phyloP scores from a whole-genome alignment of 2,797 vertebrate species.

The Erethizon dorsatum region DNA sequence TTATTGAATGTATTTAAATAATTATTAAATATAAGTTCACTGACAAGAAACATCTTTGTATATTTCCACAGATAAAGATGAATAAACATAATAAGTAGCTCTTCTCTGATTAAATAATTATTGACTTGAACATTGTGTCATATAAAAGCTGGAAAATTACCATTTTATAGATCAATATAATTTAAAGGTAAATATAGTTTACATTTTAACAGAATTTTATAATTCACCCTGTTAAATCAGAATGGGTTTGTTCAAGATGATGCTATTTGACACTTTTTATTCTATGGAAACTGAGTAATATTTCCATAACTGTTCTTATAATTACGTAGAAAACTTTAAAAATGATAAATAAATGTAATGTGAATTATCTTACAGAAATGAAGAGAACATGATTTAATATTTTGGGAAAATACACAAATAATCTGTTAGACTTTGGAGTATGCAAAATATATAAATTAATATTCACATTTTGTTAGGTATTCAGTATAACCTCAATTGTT shows the following conservation, averaged over 20 bases:
- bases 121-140: not conserved
- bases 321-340: not conserved
- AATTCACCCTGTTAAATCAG: not conserved
- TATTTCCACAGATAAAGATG: not conserved
- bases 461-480: not conserved
- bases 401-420: not conserved
- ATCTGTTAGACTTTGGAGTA: not conserved
- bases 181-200: not conserved
- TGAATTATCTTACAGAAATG: not conserved
- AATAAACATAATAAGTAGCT: not conserved
- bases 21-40: not conserved
- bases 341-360: not conserved
- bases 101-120: not conserved
- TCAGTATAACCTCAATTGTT: not conserved
- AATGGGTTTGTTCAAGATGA: slow-evolving; percentile 10
- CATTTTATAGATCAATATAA: not conserved
- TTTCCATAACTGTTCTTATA: not conserved
- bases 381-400: not conserved
- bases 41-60: not conserved
- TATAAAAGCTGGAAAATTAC: not conserved
- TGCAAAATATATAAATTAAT: not conserved
- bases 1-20: not conserved
- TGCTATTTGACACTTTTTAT: not conserved
- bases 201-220: not conserved
- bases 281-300: not conserved